Conservation (phyloP, 2,797 vertebrate species). For the Molossus alvarezi region DNA sequence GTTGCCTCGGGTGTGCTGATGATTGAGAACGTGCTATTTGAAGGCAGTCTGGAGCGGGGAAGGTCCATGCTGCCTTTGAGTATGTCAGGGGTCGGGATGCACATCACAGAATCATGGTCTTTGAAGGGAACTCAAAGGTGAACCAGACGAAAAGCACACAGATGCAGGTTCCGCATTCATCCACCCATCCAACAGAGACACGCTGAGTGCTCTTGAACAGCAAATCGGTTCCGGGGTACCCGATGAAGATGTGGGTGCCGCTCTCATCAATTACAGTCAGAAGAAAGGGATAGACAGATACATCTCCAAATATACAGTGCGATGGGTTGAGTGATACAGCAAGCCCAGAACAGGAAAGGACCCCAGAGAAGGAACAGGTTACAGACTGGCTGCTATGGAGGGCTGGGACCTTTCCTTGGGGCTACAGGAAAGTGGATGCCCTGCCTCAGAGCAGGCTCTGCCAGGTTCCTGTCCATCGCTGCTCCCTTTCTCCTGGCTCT, state of each 20-base stretch:
- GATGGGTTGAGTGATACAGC: not conserved
- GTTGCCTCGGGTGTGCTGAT: slow-evolving; percentile 43
- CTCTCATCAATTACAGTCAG: not conserved
- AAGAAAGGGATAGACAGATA: not conserved
- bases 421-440: fast-evolving
- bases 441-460: fast-evolving
- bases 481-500: not conserved
- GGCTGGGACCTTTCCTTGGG: not conserved
- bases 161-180: not conserved
- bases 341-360: fast-evolving
- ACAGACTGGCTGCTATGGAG: fast-evolving
- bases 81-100: not conserved
- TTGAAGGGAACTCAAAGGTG: not conserved
- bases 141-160: not conserved
- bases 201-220: fast-evolving
- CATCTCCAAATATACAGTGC: not conserved
- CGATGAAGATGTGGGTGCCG: not conserved
- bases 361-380: not conserved
- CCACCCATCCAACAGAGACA: not conserved
- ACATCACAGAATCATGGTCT: not conserved
- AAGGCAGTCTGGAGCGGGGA: not conserved
- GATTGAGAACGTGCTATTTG: not conserved
- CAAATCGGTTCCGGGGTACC: not conserved
- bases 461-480: fast-evolving
- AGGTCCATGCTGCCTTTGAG: not conserved